Percentiles rank a stretch among this genome's conserved stretches.
Conservation (phyloP, 2,888 invertebrate genomes). For the Aphodius sticticus region DNA sequence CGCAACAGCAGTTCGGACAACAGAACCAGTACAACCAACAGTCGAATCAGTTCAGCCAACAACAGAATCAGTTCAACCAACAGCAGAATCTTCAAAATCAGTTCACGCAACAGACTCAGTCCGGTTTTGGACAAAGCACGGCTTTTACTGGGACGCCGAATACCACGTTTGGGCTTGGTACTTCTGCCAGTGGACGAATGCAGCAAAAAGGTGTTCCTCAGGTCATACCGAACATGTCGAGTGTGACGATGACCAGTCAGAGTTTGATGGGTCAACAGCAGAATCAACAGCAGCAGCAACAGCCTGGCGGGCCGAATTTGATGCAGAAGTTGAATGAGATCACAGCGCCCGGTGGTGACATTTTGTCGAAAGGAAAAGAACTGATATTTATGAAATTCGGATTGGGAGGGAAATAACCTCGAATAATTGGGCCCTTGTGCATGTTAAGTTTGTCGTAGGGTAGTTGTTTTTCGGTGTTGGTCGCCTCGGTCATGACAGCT, state of each 20-base stretch:
- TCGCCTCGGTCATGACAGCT: not conserved
- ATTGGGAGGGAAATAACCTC: slow-evolving; percentile 70
- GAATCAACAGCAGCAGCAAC: slow-evolving; percentile 58
- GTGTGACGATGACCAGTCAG: slow-evolving; percentile 54
- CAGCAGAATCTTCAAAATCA: slow-evolving; percentile 34
- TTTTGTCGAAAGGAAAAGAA: slow-evolving; percentile 92
- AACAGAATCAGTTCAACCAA: slow-evolving; percentile 34
- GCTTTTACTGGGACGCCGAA: slow-evolving; percentile 33
- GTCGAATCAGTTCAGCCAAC: slow-evolving; percentile 44
- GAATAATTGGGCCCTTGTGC: slow-evolving; percentile 6
- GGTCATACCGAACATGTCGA: slow-evolving; percentile 57
- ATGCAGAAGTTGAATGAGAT: slow-evolving; percentile 92
- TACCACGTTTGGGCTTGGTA: slow-evolving; percentile 45
- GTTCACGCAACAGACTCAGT: slow-evolving; percentile 43
- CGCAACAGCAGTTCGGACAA: slow-evolving; percentile 33
- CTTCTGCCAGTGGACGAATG: slow-evolving; percentile 56
- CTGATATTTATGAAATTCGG: slow-evolving; percentile 95
- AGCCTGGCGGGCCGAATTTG: slow-evolving; percentile 72
- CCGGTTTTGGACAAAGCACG: slow-evolving; percentile 41
- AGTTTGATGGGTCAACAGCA: slow-evolving; percentile 59
- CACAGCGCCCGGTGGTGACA: slow-evolving; percentile 88
- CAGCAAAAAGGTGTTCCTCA: slow-evolving; percentile 65
- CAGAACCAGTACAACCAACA: slow-evolving; percentile 35
- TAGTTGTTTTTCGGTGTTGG: not conserved
- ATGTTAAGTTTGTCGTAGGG: not conserved